Evolutionary conservation across 2,113 vertebrate genomes (phyloP).

Genomic region (Cololabis saira): DNA sequence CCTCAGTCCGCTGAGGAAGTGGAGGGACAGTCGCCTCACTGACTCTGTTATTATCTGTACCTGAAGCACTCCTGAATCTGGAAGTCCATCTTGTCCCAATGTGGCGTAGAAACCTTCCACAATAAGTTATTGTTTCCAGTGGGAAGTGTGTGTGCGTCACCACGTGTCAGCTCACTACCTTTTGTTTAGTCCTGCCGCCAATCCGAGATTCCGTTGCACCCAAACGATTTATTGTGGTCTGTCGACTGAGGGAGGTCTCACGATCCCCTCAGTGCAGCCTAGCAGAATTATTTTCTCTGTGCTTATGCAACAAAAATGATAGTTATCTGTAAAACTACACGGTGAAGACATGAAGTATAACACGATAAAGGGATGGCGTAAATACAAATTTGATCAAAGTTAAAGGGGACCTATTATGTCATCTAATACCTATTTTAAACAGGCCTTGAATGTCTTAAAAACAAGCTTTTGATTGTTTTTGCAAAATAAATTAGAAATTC

Average conservation of each 20-base stretch:
- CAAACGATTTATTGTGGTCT: constrained; percentile 27
- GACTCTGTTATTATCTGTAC: constrained; percentile 43
- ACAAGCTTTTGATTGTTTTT: too few species aligned
- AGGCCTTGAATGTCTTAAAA: too few species aligned
- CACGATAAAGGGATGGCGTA: too few species aligned
- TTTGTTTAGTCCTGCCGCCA: constrained; percentile 58
- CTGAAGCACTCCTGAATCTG: constrained; percentile 37
- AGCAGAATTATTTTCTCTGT: neutral
- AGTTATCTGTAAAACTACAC: too few species aligned
- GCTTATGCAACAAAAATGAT: too few species aligned
- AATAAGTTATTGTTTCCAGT: constrained; percentile 76
- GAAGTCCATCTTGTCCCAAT: constrained; percentile 42
- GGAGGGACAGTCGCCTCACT: constrained; percentile 32
- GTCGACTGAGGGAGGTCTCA: constrained; percentile 11
- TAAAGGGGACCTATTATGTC: too few species aligned
- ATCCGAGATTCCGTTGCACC: neutral
- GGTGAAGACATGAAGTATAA: too few species aligned
- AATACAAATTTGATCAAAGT: too few species aligned
- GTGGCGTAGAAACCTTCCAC: constrained; percentile 58
- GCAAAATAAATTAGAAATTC: too few species aligned
- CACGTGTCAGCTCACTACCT: constrained; percentile 26
- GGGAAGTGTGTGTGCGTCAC: constrained; percentile 78
- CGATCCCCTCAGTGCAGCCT: neutral
- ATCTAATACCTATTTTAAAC: too few species aligned
- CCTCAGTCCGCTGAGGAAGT: constrained; percentile 60